These are phyloP conservation scores for Pardalotus punctatus DNA, from an alignment of 2,113 vertebrate species.

Conservation along the genomic window DNA sequence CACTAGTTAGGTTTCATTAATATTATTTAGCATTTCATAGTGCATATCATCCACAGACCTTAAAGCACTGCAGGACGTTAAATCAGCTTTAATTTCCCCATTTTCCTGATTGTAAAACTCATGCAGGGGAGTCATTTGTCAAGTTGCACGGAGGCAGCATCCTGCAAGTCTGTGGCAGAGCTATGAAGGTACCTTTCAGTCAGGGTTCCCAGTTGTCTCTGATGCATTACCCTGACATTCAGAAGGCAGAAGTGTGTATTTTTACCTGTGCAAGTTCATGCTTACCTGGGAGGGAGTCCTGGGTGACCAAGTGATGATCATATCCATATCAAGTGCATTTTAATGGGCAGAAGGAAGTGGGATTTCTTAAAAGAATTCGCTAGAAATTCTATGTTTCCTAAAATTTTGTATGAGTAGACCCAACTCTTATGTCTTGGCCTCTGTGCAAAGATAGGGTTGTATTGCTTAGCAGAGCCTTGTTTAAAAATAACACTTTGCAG, in stretches of 20 bases:
- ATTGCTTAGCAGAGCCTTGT: neutral
- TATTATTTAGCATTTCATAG: conserved; percentile 2
- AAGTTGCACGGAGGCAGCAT: neutral
- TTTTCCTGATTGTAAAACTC: conserved; percentile 15
- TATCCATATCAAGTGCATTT: neutral
- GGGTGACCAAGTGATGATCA: neutral
- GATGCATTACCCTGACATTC: neutral
- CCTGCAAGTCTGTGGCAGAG: neutral
- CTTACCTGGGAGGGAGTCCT: neutral
- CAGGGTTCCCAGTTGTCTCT: neutral
- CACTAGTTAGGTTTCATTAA: neutral
- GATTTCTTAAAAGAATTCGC: neutral
- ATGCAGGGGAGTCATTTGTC: neutral
- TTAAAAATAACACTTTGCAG: neutral
- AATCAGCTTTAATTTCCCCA: conserved; percentile 12
- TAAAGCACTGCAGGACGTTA: neutral
- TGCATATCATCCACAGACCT: neutral
- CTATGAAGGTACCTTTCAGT: neutral
- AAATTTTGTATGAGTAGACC: neutral
- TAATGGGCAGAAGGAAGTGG: neutral
- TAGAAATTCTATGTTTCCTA: neutral
- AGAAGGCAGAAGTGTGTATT: neutral
- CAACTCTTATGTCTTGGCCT: neutral
- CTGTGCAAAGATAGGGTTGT: neutral
- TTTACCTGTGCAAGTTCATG: neutral